Conservation (phyloP, 2,888 invertebrate genomes). For the Agrypnus murinus region DNA sequence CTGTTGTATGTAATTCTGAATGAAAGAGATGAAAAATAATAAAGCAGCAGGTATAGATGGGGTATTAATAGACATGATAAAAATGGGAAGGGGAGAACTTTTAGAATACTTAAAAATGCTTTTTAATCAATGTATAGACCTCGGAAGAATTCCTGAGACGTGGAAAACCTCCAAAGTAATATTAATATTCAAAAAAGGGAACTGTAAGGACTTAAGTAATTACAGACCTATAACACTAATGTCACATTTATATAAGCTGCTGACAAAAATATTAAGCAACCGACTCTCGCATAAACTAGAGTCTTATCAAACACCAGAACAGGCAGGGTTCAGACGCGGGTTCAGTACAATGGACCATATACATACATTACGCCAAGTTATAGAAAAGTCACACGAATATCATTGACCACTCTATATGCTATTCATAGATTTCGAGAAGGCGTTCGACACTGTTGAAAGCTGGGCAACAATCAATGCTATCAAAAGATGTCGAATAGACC, state of each 20-base stretch:
- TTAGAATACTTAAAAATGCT: background rate
- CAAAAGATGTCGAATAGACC: constrained; percentile 5
- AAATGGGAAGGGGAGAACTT: background rate
- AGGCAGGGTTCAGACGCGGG: constrained; percentile 4
- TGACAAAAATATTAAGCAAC: constrained; percentile 6
- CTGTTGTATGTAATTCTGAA: too few species aligned
- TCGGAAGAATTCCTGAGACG: constrained; percentile 1
- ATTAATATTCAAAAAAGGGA: background rate
- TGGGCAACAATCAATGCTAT: constrained; percentile 4
- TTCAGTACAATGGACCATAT: constrained; percentile 16
- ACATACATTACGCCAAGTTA: constrained; percentile 8
- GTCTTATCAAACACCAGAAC: too few species aligned
- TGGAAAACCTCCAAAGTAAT: constrained; percentile 1
- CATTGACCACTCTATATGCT: constrained; percentile 6
- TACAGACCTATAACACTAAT: constrained; percentile 1
- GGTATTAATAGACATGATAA: too few species aligned
- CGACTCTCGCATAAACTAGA: constrained; percentile 2
- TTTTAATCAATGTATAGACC: background rate
- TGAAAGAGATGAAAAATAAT: too few species aligned
- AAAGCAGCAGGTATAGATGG: too few species aligned
- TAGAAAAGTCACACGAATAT: constrained; percentile 15
- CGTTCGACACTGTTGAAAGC: constrained; percentile 12
- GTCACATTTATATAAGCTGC: background rate
- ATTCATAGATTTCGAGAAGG: constrained; percentile 15
- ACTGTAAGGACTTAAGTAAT: background rate